Conservation (phyloP, 2,797 vertebrate species). For the Falco berigora region DNA sequence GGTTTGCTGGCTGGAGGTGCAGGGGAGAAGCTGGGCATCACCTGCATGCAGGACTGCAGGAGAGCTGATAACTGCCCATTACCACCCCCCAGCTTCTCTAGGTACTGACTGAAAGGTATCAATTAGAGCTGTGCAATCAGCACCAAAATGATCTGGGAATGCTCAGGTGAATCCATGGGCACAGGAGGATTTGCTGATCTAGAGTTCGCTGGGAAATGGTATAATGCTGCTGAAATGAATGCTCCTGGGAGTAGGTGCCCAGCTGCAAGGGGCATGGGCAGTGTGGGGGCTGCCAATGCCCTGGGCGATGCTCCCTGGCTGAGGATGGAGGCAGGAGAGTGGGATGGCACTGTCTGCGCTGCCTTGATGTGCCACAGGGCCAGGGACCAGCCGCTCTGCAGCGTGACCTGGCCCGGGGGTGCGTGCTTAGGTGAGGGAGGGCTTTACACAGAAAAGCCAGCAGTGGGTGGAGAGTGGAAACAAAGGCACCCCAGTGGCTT, state of each 20-base stretch:
- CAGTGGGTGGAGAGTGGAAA: neutral
- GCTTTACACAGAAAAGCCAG: neutral
- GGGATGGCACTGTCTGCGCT: neutral
- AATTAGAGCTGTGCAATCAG: neutral
- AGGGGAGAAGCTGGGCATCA: neutral
- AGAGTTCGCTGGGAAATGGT: neutral
- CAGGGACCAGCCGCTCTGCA: neutral
- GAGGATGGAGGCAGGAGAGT: neutral
- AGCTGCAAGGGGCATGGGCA: accelerated
- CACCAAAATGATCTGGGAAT: accelerated
- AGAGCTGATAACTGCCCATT: neutral
- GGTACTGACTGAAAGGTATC: neutral
- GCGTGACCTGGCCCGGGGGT: accelerated
- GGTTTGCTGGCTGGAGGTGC: neutral
- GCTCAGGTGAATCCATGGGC: accelerated
- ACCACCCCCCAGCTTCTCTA: neutral
- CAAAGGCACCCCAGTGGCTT: conserved; percentile 11
- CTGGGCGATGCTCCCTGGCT: neutral
- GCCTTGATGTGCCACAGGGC: neutral
- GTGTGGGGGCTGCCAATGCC: neutral
- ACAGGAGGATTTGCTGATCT: neutral
- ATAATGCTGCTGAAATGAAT: accelerated
- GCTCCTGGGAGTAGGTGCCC: neutral
- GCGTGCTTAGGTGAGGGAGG: neutral
- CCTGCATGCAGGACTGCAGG: accelerated